These are phyloP conservation scores for Glareola pratincola DNA, from an alignment of 2,113 vertebrate species.

Conservation along the genomic window DNA sequence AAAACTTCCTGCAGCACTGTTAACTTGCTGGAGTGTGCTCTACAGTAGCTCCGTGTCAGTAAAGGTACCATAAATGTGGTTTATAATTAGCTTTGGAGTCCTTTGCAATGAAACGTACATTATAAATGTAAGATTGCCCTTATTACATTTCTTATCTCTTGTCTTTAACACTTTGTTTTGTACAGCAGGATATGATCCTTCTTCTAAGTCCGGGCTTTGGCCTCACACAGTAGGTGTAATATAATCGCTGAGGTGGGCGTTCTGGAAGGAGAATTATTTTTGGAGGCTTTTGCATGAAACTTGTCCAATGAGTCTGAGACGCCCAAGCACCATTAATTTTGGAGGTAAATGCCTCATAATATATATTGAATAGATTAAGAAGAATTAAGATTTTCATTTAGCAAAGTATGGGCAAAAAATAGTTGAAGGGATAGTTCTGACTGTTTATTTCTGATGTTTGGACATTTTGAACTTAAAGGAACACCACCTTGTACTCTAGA, in stretches of 20 bases:
- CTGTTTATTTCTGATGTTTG: background rate
- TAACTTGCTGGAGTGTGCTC: background rate
- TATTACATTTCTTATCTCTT: background rate
- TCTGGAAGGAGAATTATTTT: slow-evolving; percentile 37
- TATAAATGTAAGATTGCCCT: background rate
- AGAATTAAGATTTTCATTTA: background rate
- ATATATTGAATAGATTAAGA: slow-evolving; percentile 3
- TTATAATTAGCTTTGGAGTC: background rate
- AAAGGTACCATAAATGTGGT: background rate
- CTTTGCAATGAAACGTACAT: background rate
- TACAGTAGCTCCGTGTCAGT: background rate
- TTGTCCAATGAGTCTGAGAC: slow-evolving; percentile 64
- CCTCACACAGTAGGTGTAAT: slow-evolving; percentile 34
- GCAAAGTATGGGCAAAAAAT: background rate
- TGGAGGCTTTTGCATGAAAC: slow-evolving; percentile 49
- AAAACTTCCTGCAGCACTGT: background rate
- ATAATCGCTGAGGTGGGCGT: slow-evolving; percentile 18
- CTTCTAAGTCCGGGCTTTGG: slow-evolving; percentile 20
- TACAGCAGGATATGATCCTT: slow-evolving; percentile 49
- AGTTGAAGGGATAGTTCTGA: background rate
- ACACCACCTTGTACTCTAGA: background rate
- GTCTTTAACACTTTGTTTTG: slow-evolving; percentile 34
- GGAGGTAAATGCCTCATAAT: slow-evolving; percentile 52
- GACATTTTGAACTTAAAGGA: background rate
- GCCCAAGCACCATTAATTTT: slow-evolving; percentile 54